Conservation (phyloP, 2,113 vertebrate species). For the Pimephales promelas region DNA sequence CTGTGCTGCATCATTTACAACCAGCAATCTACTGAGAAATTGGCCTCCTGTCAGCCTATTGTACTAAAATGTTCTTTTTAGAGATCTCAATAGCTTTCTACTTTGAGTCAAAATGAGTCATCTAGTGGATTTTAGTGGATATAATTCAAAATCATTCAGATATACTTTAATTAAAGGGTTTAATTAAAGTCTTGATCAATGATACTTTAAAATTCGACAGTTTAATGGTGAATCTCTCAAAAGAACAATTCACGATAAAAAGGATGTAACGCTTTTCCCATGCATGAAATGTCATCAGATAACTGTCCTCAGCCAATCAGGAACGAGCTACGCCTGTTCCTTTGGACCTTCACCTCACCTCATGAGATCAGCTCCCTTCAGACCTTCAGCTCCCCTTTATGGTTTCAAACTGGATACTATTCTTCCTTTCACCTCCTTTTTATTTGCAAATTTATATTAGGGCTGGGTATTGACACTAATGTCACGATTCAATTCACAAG, state of each 20-base stretch:
- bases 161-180: background rate
- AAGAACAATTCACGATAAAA: no score
- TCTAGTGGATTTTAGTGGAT: background rate
- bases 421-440: background rate
- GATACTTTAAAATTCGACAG: background rate
- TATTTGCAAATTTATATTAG: background rate
- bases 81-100: background rate
- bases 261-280: no score
- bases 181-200: background rate
- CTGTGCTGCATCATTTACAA: slow-evolving; percentile 54
- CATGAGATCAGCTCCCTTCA: no score
- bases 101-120: no score
- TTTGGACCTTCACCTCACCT: no score
- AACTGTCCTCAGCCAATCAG: no score
- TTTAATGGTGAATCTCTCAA: no score
- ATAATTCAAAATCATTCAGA: background rate
- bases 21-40: slow-evolving; percentile 27
- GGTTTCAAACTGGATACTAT: background rate
- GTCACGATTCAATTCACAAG: no score
- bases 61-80: slow-evolving; percentile 54
- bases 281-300: no score
- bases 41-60: slow-evolving; percentile 52
- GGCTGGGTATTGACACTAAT: no score
- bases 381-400: no score
- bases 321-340: no score